Evolutionary conservation across 2,113 vertebrate genomes (phyloP).

Genomic region (Trichomycterus rosablanca): DNA sequence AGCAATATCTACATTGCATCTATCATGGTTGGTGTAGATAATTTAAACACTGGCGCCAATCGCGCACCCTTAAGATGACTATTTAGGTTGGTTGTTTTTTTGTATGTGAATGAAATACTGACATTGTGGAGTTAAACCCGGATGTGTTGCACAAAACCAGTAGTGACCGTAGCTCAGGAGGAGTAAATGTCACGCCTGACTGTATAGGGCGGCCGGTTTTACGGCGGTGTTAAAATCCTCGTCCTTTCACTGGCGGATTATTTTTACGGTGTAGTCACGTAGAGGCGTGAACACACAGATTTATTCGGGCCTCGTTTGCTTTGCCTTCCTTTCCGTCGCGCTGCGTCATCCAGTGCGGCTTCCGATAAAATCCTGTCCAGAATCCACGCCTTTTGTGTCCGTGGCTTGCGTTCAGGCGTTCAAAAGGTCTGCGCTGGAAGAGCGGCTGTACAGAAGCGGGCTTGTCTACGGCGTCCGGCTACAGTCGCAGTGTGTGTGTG

Average conservation of each 20-base stretch:
- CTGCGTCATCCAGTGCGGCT: constrained; percentile 15
- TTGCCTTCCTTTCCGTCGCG: not conserved
- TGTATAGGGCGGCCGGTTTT: too few species aligned
- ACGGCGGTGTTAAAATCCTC: too few species aligned
- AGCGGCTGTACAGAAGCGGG: not conserved
- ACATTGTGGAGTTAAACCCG: too few species aligned
- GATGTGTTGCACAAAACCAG: too few species aligned
- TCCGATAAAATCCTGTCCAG: constrained; percentile 16
- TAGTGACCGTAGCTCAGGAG: too few species aligned
- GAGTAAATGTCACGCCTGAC: too few species aligned
- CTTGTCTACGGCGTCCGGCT: not conserved
- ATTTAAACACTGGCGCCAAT: too few species aligned
- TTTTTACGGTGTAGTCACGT: constrained; percentile 18
- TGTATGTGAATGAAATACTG: too few species aligned
- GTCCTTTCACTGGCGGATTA: not conserved
- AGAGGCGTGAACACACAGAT: constrained; percentile 30
- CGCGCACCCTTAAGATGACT: too few species aligned
- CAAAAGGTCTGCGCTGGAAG: not conserved
- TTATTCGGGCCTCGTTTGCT: constrained; percentile 21
- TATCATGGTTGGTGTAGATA: too few species aligned
- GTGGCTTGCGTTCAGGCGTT: not conserved
- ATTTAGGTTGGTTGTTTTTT: too few species aligned
- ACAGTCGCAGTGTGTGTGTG: not conserved
- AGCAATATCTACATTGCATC: too few species aligned
- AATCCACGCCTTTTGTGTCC: not conserved